A percentile compares a stretch with the other conserved stretches of the same genome.
Conservation (phyloP, 2,797 vertebrate genomes). For the Apodemus agrarius region DNA sequence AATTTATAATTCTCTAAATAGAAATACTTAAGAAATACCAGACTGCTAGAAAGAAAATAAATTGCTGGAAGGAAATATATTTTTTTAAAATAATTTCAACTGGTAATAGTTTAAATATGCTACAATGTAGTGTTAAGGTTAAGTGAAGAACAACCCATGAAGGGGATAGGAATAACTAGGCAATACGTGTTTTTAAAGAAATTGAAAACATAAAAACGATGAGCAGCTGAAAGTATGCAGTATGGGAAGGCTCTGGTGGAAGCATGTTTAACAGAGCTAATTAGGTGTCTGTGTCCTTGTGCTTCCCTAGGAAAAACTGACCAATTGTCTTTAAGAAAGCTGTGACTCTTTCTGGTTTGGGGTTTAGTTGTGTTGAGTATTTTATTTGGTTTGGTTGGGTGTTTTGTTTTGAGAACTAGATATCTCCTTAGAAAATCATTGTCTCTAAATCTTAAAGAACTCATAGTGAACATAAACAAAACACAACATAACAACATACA, state of each 20-base stretch:
- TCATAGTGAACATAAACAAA: neutral
- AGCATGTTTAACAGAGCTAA: neutral
- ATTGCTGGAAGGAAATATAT: neutral
- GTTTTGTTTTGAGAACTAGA: neutral
- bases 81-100: slow-evolving; percentile 9
- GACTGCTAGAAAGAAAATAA: neutral
- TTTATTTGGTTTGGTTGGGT: neutral
- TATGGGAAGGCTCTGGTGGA: slow-evolving; percentile 3
- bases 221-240: neutral
- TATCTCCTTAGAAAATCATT: neutral
- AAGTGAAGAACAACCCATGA: neutral
- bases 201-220: slow-evolving; percentile 24
- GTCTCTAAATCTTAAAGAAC: neutral
- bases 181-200: neutral
- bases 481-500: neutral
- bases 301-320: neutral
- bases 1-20: neutral
- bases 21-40: neutral
- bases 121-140: neutral
- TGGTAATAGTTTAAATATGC: neutral
- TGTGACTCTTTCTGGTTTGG: neutral
- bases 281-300: neutral
- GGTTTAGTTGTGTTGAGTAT: neutral
- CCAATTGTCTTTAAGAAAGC: neutral
- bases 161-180: neutral